Evolutionary conservation across 2,797 vertebrate genomes (phyloP), one percentile per base, ranked within the genome.

Genomic region (Macrochelys suwanniensis): DNA sequence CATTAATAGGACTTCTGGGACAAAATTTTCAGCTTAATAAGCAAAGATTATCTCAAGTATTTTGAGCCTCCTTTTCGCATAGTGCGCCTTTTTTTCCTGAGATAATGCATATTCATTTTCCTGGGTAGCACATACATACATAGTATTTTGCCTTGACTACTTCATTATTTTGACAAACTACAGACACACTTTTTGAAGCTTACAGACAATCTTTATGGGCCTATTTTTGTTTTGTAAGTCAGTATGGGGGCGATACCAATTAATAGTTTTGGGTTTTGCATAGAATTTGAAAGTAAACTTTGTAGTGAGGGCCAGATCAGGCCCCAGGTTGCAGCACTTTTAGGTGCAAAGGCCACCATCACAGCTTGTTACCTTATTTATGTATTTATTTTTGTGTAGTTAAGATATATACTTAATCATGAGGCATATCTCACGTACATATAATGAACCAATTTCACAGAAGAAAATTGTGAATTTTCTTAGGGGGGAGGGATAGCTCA

Each of bases 161-260:
- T 65, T 93, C 45, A 33, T 5, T 87, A 71, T 87, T 85, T 49
- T 90, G 87, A 50, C 49, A 56, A 86, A 82, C 54, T 15, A 15
- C 4, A 12, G 0, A 0, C 33, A 1, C 11, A 71, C 53, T 79
- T 45, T 83, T 80, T 51, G 16, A 9, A 21, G 11, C 71, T 90
- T 88, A 12, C 3, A 84, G 91, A 21, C 57, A 80, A 26, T 3
- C 56, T 94, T 83, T 23, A 71, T 68, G 85, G 7, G 6, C 3
- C 42, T 85, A 7, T 81, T 92, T 94, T 85, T 81, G 74, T 47
- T 47, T 49, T 42, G 59, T 61, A 31, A 10, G 19, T 88, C 5
- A 31, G 3, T 57, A 78, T 65, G 3, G 28, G 11, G 51, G 88
- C 79, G n/a, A 77, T 83, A 50, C 31, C 3, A 28, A 3, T n/a